Percentiles rank a stretch among this genome's conserved stretches.
Evolutionary conservation across 2,113 vertebrate genomes (phyloP).

Genomic region (Hemiprocne comata): DNA sequence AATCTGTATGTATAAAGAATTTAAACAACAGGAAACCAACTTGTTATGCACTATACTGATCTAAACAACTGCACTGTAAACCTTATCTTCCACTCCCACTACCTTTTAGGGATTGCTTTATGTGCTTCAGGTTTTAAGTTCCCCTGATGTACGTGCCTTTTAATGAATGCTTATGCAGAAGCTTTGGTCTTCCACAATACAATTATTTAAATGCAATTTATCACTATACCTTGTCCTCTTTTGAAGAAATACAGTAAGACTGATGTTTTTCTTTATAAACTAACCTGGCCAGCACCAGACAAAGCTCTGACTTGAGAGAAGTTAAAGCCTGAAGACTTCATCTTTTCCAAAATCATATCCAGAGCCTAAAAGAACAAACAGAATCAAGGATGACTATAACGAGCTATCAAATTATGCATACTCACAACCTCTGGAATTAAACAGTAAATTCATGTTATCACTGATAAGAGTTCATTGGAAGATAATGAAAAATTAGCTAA

Average conservation of each 20-base stretch:
- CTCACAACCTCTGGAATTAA: background rate
- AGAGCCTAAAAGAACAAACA: conserved; percentile 83
- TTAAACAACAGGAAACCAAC: background rate
- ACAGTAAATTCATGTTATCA: background rate
- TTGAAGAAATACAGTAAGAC: background rate
- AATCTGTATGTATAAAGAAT: background rate
- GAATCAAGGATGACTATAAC: background rate
- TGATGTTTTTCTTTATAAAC: background rate
- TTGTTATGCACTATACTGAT: background rate
- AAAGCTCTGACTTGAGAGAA: conserved; percentile 86
- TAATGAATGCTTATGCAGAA: background rate
- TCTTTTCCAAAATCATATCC: conserved; percentile 88
- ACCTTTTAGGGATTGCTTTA: background rate
- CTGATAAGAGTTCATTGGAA: background rate
- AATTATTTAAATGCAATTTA: background rate
- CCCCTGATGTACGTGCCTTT: background rate
- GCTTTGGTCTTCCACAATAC: background rate
- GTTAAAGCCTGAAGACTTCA: conserved; percentile 85
- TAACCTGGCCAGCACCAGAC: conserved; percentile 94
- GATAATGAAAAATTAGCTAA: conserved; percentile 14
- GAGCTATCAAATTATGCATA: conserved; percentile 15
- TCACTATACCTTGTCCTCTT: background rate
- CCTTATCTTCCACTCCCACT: background rate
- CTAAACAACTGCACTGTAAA: background rate
- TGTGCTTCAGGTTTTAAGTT: background rate